phyloP scores from a whole-genome alignment of 2,797 vertebrate genomes.

The Parotocinclus haroldoi region DNA sequence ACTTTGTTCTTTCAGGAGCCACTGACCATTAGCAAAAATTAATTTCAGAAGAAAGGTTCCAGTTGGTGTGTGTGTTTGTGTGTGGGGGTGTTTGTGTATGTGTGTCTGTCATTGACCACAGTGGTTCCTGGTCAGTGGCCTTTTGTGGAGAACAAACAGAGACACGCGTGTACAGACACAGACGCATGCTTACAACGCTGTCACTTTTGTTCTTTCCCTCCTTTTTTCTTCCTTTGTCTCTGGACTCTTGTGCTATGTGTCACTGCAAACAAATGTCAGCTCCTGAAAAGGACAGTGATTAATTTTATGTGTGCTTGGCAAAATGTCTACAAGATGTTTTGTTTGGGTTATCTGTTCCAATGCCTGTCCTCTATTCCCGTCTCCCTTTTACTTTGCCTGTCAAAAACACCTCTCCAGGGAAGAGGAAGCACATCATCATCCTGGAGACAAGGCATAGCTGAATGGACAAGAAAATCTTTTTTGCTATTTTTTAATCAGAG shows the following conservation, averaged over 20 bases:
- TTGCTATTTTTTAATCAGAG: too few relatives aligned
- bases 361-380: slow-evolving; percentile 22
- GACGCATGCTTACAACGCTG: too few relatives aligned
- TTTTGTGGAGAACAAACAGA: slow-evolving; percentile 58
- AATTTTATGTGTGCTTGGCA: slow-evolving; percentile 71
- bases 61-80: slow-evolving; percentile 51
- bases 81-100: slow-evolving; percentile 4
- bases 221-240: slow-evolving; percentile 31
- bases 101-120: slow-evolving; percentile 63
- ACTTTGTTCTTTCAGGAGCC: too few relatives aligned
- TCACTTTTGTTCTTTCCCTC: too few relatives aligned
- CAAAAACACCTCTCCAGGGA: slow-evolving; percentile 50
- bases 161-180: slow-evolving; percentile 55
- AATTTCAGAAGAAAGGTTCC: slow-evolving; percentile 52
- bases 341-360: slow-evolving; percentile 72
- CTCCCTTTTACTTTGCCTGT: slow-evolving; percentile 51
- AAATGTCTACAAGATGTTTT: slow-evolving; percentile 77
- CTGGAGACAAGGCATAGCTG: slow-evolving; percentile 66
- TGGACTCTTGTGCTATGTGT: slow-evolving; percentile 69
- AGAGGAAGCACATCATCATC: slow-evolving; percentile 49
- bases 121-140: slow-evolving; percentile 59
- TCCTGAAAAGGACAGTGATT: slow-evolving; percentile 72
- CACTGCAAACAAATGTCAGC: slow-evolving; percentile 73
- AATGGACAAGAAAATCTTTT: too few relatives aligned
- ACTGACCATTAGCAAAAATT: too few relatives aligned